Evolutionary conservation across 2,797 vertebrate genomes (phyloP).

Genomic region (Cossypha heuglini): DNA sequence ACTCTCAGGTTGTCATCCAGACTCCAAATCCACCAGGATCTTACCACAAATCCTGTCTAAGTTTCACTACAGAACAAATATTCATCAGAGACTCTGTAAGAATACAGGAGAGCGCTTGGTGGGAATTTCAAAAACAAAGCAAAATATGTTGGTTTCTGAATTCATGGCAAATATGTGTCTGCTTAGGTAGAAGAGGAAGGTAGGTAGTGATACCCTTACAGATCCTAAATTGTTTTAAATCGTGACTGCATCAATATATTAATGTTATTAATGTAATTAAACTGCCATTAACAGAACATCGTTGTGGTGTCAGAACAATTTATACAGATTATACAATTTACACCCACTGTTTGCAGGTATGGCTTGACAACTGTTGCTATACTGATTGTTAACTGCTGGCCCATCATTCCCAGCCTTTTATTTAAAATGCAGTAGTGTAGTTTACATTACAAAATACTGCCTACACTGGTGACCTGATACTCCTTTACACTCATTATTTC

Average conservation of each 20-base stretch:
- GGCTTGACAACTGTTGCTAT: background rate
- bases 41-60: background rate
- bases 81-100: background rate
- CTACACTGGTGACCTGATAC: background rate
- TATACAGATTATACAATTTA: background rate
- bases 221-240: background rate
- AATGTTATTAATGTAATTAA: background rate
- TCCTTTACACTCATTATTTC: background rate
- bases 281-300: background rate
- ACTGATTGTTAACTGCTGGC: background rate
- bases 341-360: background rate
- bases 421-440: background rate
- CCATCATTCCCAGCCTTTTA: background rate
- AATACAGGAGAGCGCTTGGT: background rate
- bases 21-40: background rate
- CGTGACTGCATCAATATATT: background rate
- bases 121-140: background rate
- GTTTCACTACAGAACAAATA: background rate
- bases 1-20: background rate
- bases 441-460: background rate
- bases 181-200: background rate
- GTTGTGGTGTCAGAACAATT: rapidly evolving
- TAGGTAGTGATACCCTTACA: background rate
- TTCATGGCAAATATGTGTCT: background rate
- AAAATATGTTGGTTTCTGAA: background rate